phyloP scores from a whole-genome alignment of 2,797 vertebrate genomes.

The Geotrypetes seraphini region DNA sequence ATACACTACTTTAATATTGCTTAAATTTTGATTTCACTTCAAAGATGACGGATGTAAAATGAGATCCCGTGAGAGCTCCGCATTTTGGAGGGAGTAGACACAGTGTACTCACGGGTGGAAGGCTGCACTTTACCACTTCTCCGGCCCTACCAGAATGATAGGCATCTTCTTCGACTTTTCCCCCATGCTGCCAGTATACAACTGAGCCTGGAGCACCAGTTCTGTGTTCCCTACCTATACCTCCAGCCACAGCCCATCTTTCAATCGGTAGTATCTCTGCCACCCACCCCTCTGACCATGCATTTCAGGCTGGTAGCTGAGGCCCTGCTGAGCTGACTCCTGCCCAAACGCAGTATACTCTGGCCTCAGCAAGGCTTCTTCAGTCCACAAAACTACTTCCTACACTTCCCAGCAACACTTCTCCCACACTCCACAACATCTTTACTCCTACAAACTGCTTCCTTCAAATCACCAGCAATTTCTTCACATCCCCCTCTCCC shows the following conservation, averaged over 20 bases:
- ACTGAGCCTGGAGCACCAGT: background rate
- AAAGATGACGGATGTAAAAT: too few species aligned
- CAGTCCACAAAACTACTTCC: too few species aligned
- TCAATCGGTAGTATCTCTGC: background rate
- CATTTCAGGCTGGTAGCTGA: background rate
- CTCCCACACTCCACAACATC: too few species aligned
- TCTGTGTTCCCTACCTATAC: background rate
- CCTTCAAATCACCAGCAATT: too few species aligned
- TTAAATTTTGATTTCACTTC: too few species aligned
- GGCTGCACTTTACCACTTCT: constrained; percentile 55
- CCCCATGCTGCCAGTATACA: constrained; percentile 29
- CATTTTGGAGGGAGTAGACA: background rate
- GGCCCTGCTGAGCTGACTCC: background rate
- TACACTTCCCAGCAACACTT: too few species aligned
- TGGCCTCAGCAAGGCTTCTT: too few species aligned
- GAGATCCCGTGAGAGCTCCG: too few species aligned
- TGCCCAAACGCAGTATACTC: background rate
- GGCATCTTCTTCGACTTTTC: constrained; percentile 62
- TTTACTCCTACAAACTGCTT: too few species aligned
- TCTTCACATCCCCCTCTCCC: too few species aligned
- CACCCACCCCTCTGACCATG: constrained; percentile 11
- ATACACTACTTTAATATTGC: too few species aligned
- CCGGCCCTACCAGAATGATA: constrained; percentile 55
- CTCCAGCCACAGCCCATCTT: background rate
- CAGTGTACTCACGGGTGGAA: constrained; percentile 62